phyloP scores from a whole-genome alignment of 2,797 vertebrate genomes.

The Coilia nasus region DNA sequence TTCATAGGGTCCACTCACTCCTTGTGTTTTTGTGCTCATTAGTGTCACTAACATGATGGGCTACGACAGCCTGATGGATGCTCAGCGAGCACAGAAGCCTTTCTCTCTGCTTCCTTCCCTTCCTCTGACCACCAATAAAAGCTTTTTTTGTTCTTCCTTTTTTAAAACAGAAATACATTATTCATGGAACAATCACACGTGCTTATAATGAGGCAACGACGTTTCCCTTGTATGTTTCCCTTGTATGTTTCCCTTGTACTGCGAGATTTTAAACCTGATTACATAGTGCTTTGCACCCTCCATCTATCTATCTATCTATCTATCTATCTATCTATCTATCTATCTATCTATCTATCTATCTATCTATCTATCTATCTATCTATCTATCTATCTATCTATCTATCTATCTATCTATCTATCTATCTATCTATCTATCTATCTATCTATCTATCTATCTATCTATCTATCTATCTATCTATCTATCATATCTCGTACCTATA shows the following conservation, averaged over 20 bases:
- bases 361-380: neutral
- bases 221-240: neutral
- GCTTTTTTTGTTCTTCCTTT: neutral
- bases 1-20: neutral
- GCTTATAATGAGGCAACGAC: neutral
- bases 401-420: neutral
- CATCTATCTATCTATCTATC: neutral
- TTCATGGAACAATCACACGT: neutral
- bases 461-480: slow-evolving; percentile 9
- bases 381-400: too few relatives aligned
- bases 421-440: neutral
- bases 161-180: neutral
- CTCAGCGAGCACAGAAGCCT: neutral
- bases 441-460: neutral
- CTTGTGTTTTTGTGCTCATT: neutral
- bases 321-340: slow-evolving; percentile 9
- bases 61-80: neutral
- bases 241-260: neutral
- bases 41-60: neutral
- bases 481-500: neutral
- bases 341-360: neutral
- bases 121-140: neutral
- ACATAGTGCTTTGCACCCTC: neutral
- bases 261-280: neutral
- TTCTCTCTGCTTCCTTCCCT: neutral